Conservation (phyloP, 2,797 vertebrate species). For the Pelochelys cantorii region DNA sequence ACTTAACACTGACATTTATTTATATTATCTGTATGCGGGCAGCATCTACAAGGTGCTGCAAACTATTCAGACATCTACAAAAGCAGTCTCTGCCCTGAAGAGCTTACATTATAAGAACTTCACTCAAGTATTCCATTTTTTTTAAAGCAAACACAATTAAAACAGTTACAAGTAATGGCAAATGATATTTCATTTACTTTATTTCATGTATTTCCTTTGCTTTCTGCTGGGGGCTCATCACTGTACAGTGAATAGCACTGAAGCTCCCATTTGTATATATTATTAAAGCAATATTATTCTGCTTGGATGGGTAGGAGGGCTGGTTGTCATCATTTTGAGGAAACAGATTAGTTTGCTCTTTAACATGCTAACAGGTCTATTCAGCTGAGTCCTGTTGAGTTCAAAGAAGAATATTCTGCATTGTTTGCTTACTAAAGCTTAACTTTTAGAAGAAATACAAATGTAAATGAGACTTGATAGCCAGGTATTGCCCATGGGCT, state of each 20-base stretch:
- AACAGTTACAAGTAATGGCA: too few relatives aligned
- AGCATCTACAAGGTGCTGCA: background rate
- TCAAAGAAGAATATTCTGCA: background rate
- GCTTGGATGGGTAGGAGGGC: background rate
- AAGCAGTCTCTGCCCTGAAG: too few relatives aligned
- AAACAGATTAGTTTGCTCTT: background rate
- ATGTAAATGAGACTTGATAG: accelerated
- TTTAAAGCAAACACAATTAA: background rate
- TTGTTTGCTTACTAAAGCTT: background rate
- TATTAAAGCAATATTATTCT: background rate
- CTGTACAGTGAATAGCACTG: background rate
- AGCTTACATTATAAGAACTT: background rate
- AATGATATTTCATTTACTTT: background rate
- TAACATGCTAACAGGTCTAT: background rate
- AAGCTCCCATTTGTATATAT: background rate
- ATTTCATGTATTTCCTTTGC: too few relatives aligned
- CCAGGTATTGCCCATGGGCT: background rate
- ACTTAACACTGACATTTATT: background rate
- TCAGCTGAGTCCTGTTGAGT: background rate
- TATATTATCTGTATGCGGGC: background rate
- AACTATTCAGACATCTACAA: background rate
- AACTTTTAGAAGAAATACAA: background rate
- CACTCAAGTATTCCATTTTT: background rate
- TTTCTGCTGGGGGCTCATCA: background rate
- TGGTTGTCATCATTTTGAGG: too few relatives aligned